A percentile compares a stretch with the other conserved stretches of the same genome.
Evolutionary conservation across 2,888 invertebrate species (phyloP).

Genomic region (Bembecia ichneumoniformis): DNA sequence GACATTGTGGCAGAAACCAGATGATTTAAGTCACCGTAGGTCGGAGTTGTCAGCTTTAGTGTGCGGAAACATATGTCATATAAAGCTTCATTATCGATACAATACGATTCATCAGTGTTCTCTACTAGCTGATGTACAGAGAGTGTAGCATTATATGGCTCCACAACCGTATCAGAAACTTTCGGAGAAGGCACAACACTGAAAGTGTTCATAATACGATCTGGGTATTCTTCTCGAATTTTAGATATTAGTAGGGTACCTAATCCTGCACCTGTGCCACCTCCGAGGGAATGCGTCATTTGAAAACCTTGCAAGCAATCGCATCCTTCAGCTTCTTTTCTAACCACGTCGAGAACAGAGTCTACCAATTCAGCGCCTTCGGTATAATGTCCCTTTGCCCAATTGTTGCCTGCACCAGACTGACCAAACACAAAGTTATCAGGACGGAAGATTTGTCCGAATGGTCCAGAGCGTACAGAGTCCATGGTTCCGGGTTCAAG

Average conservation of each 20-base stretch:
- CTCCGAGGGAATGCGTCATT: slow-evolving; percentile 80
- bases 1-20: slow-evolving; percentile 82
- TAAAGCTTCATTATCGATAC: slow-evolving; percentile 84
- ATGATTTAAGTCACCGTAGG: slow-evolving; percentile 86
- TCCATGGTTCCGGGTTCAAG: slow-evolving; percentile 87
- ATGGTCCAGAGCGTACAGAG: slow-evolving; percentile 78
- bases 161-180: slow-evolving; percentile 84
- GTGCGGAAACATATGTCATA: slow-evolving; percentile 87
- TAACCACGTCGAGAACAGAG: slow-evolving; percentile 72
- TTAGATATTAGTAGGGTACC: slow-evolving; percentile 81
- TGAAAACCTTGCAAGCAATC: slow-evolving; percentile 80
- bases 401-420: slow-evolving; percentile 74
- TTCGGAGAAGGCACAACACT: slow-evolving; percentile 83
- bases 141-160: slow-evolving; percentile 84
- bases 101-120: slow-evolving; percentile 84
- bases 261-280: slow-evolving; percentile 83
- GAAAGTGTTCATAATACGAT: slow-evolving; percentile 83
- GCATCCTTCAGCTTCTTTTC: slow-evolving; percentile 77
- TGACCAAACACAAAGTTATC: slow-evolving; percentile 82
- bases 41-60: slow-evolving; percentile 81
- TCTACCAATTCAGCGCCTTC: slow-evolving; percentile 79
- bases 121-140: slow-evolving; percentile 84
- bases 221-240: slow-evolving; percentile 83
- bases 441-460: slow-evolving; percentile 81
- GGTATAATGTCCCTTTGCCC: slow-evolving; percentile 80